Evolutionary conservation across 2,797 vertebrate species (phyloP), one percentile per base, ranked within the genome.

Genomic region (Scyliorhinus canicula): DNA sequence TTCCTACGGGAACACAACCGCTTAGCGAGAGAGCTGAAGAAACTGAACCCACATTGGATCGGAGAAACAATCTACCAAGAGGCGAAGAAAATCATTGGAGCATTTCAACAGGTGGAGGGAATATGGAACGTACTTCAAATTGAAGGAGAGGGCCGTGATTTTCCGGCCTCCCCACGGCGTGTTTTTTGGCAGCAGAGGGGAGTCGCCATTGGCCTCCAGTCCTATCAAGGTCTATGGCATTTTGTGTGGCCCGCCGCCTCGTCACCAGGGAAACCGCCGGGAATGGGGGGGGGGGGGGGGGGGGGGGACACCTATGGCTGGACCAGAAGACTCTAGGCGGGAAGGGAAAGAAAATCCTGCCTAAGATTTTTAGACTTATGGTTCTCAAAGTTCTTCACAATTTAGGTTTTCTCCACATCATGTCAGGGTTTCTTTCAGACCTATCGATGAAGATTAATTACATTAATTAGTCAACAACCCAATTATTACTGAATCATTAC

Each of bases 1-100:
- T 95, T 95, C n/a, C 95, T 95, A 7, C 95, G 95, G 77, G 95
- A 84, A n/a, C 95, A 95, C 77, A 95, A 95, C 50, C 95, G 74
- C 21, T 44, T 95, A 52, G 95, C 95, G 24, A 82, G 52, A 40
- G 74, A 82, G 77, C 52, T 95, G 47, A 82, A 86, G 74, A 67
- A 19, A 40, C 19, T 95, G 24, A 95, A 95, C 35, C 95, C 77
- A 7, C 95, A 95, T 77, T 95, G 95, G 95, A 86, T 74, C 40
- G 84, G 95, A 82, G 95, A 95, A 65, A 82, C 95, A 24, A 55
- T 95, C 69, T 95, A 95, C 60, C 52, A 95, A 28, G 95, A 95
- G 74, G 63, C 95, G 7, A 82, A 77, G 77, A 95, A 86, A 86
- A 95, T 95, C 12, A 50, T 95, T 2, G 95, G 77, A 55, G 69